Evolutionary conservation across 1,140 invertebrate genomes (phyloP), one percentile per base, ranked within the genome.

Genomic region (Theocolax elegans): DNA sequence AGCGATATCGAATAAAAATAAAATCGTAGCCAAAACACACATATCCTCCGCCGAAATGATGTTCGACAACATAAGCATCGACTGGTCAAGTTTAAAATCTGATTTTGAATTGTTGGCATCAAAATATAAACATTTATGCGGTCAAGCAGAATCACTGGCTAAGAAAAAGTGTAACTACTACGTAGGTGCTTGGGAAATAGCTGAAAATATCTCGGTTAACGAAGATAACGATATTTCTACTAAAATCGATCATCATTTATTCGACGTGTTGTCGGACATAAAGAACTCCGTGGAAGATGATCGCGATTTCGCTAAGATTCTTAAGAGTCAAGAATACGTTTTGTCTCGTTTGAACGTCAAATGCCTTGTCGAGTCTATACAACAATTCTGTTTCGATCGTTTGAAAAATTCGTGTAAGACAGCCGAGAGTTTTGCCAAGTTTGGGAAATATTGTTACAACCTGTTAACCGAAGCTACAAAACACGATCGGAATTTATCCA

Each of bases 1-100:
- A 13, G 83, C 87, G 0, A 74, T 87, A 3, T 54, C 74, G 15
- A 78, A 83, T 8, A 78, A 79, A 44, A 87, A 88, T 67, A 82
- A 75, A 68, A 72, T 74, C 25, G 72, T 88, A 15, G 81, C 85
- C 0, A 81, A 80, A 25, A 81, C 79, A 44, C 82, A 87, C 73
- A 65, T 81, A 2, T 54, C 31, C 0, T 46, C 15, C 31, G 35
- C 25, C 10, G 67, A 69, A 1, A 12, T 1, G 19, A 53, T 67
- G 3, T 0, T 68, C 65, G 12, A 46, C 72, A 7, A 38, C 27
- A 10, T 31, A 44, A 42, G 13, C 29, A 6, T 17, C 6, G 29
- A 71, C n/a, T 19, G 42, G 40, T 62, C 35, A 1, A 31, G 51
- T 7, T 19, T 72, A 13, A 8, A 72, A 8, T 21, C 73, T 29